phyloP scores from a whole-genome alignment of 2,113 vertebrate species.

The Hydropotes inermis region DNA sequence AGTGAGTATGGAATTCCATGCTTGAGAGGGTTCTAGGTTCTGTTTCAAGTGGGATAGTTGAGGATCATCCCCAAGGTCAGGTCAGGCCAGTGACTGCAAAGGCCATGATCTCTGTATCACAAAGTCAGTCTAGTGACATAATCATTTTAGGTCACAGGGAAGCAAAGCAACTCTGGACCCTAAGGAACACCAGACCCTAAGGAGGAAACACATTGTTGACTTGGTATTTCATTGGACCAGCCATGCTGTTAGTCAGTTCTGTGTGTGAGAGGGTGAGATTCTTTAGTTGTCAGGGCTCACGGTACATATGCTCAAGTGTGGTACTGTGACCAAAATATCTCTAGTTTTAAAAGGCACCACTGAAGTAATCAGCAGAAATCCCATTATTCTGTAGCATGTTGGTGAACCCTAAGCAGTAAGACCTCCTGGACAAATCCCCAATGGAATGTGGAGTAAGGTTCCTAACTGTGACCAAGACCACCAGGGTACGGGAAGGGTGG shows the following conservation, averaged over 20 bases:
- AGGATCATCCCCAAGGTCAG: not conserved
- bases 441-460: not conserved
- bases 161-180: not conserved
- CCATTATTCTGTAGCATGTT: accelerated
- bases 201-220: not conserved
- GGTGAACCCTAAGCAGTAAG: not conserved
- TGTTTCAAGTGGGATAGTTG: not conserved
- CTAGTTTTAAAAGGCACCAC: not conserved
- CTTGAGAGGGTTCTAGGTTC: not conserved
- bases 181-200: not conserved
- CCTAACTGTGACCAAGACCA: not conserved
- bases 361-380: not conserved
- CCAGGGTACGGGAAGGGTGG: not conserved
- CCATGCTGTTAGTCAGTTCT: not conserved
- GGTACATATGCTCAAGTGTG: not conserved
- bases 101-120: not conserved
- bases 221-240: not conserved
- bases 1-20: not conserved
- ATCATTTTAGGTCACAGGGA: not conserved
- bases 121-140: not conserved
- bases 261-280: not conserved
- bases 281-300: not conserved
- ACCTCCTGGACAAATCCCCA: not conserved
- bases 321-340: not conserved
- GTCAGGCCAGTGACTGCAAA: not conserved